These are phyloP conservation scores for Phymastichus coffea DNA, from an alignment of 1,140 invertebrate genomes.

Conservation along the genomic window DNA sequence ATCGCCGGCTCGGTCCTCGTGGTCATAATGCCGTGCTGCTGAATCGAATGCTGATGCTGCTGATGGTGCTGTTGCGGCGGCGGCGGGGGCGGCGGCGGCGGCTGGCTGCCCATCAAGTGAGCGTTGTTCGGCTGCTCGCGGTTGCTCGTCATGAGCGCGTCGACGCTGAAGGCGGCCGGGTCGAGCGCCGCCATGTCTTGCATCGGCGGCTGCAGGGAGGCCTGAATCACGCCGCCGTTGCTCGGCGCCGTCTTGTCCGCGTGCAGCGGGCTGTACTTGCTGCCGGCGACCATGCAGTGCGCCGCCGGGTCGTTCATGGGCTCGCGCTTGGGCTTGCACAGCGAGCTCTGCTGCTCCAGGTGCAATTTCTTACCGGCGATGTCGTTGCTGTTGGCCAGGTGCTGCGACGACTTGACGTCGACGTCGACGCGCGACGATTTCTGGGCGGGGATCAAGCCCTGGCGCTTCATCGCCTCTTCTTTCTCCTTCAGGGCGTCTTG, in stretches of 20 bases:
- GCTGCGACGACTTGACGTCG: constrained; percentile 46
- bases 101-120: constrained; percentile 36
- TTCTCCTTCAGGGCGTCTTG: constrained; percentile 88
- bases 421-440: too few relatives aligned
- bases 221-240: constrained; percentile 42
- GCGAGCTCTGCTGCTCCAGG: constrained; percentile 3
- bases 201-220: constrained; percentile 54
- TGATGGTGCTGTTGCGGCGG: constrained; percentile 53
- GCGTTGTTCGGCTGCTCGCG: constrained; percentile 49
- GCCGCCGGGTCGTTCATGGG: constrained; percentile 60
- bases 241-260: constrained; percentile 52
- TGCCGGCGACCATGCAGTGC: constrained; percentile 47
- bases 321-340: constrained; percentile 63
- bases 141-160: constrained; percentile 50
- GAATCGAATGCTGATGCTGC: constrained; percentile 54
- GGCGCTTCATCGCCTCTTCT: constrained; percentile 80
- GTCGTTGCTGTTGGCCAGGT: constrained; percentile 20
- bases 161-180: constrained; percentile 58
- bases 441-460: constrained; percentile 68
- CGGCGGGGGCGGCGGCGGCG: constrained; percentile 54
- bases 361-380: neutral
- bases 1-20: constrained; percentile 53
- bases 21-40: constrained; percentile 55
- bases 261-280: constrained; percentile 49
- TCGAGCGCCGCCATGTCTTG: constrained; percentile 54